Evolutionary conservation across 2,888 invertebrate species (phyloP).

Genomic region (Chrysolina americana): DNA sequence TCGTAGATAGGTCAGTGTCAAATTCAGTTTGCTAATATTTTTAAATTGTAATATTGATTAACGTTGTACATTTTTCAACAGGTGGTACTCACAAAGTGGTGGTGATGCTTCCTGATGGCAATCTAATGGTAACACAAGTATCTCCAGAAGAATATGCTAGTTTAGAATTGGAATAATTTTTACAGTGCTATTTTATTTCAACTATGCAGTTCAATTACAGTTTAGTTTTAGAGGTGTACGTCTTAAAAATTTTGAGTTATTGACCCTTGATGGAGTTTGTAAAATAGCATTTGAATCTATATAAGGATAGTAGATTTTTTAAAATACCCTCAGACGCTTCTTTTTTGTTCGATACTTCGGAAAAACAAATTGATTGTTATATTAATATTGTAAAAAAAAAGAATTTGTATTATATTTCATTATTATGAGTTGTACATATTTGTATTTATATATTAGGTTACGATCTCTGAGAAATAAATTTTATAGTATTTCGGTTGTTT

Average conservation of each 20-base stretch:
- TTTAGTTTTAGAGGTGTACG: conserved; percentile 36
- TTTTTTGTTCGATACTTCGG: conserved; percentile 22
- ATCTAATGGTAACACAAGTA: conserved; percentile 89
- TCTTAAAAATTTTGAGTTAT: conserved; percentile 29
- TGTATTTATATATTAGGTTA: conserved; percentile 48
- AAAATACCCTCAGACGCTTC: conserved; percentile 13
- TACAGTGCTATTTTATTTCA: conserved; percentile 32
- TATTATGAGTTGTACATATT: conserved; percentile 48
- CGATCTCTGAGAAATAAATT: conserved; percentile 44
- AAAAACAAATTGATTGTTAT: conserved; percentile 33
- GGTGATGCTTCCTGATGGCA: conserved; percentile 87
- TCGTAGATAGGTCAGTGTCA: too few species aligned
- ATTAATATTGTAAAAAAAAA: conserved; percentile 44
- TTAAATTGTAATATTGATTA: not conserved
- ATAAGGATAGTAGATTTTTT: conserved; percentile 34
- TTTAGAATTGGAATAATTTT: conserved; percentile 65
- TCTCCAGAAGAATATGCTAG: conserved; percentile 89
- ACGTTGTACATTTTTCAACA: conserved; percentile 60
- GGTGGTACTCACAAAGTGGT: conserved; percentile 89
- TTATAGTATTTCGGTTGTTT: conserved; percentile 45
- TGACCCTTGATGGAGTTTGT: conserved; percentile 30
- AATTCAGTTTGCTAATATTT: not conserved
- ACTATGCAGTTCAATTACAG: conserved; percentile 23
- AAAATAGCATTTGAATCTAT: conserved; percentile 40
- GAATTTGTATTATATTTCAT: conserved; percentile 47